These are phyloP conservation scores for Podarcis muralis DNA, from an alignment of 2,113 vertebrate genomes.

Conservation along the genomic window DNA sequence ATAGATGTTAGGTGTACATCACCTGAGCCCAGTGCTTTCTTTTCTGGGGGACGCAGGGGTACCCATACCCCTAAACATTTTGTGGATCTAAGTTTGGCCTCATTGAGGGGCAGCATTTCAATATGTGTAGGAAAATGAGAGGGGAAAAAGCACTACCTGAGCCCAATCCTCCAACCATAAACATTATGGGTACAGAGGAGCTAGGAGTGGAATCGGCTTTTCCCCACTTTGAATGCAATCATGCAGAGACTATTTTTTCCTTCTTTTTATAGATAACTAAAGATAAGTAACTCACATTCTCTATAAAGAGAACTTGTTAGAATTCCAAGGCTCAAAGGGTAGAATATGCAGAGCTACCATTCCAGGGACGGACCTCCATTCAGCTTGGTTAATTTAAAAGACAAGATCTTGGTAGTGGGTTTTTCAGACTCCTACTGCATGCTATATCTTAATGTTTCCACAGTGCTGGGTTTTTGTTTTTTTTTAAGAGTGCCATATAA, in stretches of 20 bases:
- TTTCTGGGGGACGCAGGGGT: rapidly evolving
- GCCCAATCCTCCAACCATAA: neutral
- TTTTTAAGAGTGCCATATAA: neutral
- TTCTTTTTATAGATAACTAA: neutral
- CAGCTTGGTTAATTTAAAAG: slow-evolving; percentile 7
- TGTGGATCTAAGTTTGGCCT: no score
- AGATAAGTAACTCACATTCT: neutral
- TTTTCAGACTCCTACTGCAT: neutral
- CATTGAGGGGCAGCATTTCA: no score
- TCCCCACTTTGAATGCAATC: neutral
- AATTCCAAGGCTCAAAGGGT: neutral
- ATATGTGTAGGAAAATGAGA: no score
- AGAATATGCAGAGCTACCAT: neutral
- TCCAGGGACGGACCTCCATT: neutral
- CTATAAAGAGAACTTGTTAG: neutral
- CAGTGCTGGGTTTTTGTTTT: neutral
- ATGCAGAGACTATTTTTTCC: neutral
- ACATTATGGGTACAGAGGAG: neutral
- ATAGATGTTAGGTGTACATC: neutral
- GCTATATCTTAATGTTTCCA: neutral
- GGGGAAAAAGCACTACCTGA: neutral
- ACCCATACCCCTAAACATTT: no score
- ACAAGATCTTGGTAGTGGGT: neutral
- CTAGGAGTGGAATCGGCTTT: neutral
- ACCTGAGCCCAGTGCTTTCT: no score